Evolutionary conservation across 1,140 invertebrate genomes (phyloP), one percentile per base, ranked within the genome.

Genomic region (Drosophila cardini): DNA sequence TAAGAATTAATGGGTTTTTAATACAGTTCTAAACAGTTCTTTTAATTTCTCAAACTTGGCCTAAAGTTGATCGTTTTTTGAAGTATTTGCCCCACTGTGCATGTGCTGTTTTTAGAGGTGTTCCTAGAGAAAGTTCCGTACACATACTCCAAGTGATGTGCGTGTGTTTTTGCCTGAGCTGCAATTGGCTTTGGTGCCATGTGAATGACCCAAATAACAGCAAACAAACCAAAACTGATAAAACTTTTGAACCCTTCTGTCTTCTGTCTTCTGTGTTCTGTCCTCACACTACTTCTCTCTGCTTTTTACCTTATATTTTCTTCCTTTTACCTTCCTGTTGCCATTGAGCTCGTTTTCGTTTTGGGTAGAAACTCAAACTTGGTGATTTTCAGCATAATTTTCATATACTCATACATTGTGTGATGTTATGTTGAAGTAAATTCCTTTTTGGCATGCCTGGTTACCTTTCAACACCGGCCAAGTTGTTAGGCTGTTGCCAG

Each of bases 121-220:
- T 18, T 13, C 48, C 46, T 18, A 38, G 52, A 55, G 32, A 38
- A 55, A 55, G 52, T 55, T 55, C 32, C 32, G 18, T 32, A 38
- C 52, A 18, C 52, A n/a, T n/a, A 3, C 55, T 26, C 21, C 9
- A 30, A n/a, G 11, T 57, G 38, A 75, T 60, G 63, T 85, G 78
- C 61, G 74, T 82, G 52, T 52, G 18, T 75, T 38, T 78, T 34
- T 60, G 67, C 65, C 55, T 65, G 67, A 57, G 79, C 73, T 82
- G 82, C 82, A 86, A 71, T 70, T 68, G 56, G 52, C 34, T 34
- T 58, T 82, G 76, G 78, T 76, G 78, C 72, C 84, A 91, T 89
- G 90, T 91, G 90, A 91, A 91, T 91, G 90, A 91, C 90, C 90
- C 81, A 91, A 91, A 91, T 91, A 90, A 80, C 74, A 70, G 72